Evolutionary conservation across 2,113 vertebrate species (phyloP).

Genomic region (Neogobius melanostomus): DNA sequence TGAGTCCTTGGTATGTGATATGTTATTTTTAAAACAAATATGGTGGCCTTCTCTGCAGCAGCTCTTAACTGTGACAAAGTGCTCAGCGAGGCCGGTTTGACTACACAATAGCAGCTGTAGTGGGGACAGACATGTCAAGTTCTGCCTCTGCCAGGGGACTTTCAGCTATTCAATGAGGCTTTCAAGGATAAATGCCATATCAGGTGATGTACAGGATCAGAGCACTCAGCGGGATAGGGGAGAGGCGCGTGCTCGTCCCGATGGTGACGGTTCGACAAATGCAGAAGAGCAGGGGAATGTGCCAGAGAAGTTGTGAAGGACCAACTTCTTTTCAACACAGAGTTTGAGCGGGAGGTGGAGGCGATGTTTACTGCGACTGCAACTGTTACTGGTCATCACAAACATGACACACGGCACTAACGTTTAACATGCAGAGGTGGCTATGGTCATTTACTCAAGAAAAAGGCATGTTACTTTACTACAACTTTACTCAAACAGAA

Average conservation of each 20-base stretch:
- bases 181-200: constrained; percentile 71
- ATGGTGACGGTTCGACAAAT: constrained; percentile 50
- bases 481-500: too few species aligned
- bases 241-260: constrained; percentile 47
- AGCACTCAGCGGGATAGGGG: constrained; percentile 42
- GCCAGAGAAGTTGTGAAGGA: constrained; percentile 42
- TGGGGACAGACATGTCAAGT: constrained; percentile 59
- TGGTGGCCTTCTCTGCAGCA: constrained; percentile 4
- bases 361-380: constrained; percentile 11
- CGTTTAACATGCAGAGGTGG: too few species aligned
- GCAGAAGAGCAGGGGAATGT: constrained; percentile 25
- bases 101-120: constrained; percentile 61
- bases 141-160: constrained; percentile 56
- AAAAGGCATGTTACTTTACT: too few species aligned
- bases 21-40: constrained; percentile 37
- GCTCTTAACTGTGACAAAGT: constrained; percentile 44
- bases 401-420: background rate
- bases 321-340: constrained; percentile 44
- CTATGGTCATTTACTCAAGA: too few species aligned
- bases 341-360: constrained; percentile 24
- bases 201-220: constrained; percentile 61
- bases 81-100: constrained; percentile 35
- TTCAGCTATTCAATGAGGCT: constrained; percentile 56
- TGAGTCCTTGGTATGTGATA: constrained; percentile 29
- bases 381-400: constrained; percentile 16